Percentiles rank a stretch among this genome's conserved stretches.
phyloP scores from a whole-genome alignment of 2,888 invertebrate genomes.

The Caradrina clavipalpis region DNA sequence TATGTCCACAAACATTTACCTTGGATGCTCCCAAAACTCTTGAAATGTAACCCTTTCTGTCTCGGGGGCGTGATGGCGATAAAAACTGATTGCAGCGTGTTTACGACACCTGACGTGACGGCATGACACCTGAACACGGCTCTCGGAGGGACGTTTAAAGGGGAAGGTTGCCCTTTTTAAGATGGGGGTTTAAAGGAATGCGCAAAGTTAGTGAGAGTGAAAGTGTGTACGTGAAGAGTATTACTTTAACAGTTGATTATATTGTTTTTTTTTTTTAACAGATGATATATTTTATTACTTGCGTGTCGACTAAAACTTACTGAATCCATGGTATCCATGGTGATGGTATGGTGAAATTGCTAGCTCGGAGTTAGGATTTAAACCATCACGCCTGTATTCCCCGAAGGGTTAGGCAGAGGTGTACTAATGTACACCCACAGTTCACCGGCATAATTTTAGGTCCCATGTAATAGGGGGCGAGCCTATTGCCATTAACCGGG shows the following conservation, averaged over 20 bases:
- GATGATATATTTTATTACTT: too few relatives aligned
- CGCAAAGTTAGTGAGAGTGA: slow-evolving; percentile 9
- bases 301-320: too few relatives aligned
- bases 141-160: slow-evolving; percentile 60
- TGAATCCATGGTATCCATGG: too few relatives aligned
- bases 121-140: slow-evolving; percentile 70
- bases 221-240: slow-evolving; percentile 8
- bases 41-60: slow-evolving; percentile 50
- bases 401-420: too few relatives aligned
- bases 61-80: slow-evolving; percentile 70
- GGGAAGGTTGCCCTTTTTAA: slow-evolving; percentile 50
- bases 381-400: too few relatives aligned
- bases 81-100: slow-evolving; percentile 74
- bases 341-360: too few relatives aligned
- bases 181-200: slow-evolving; percentile 15
- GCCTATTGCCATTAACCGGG: too few relatives aligned
- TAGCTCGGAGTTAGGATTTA: too few relatives aligned
- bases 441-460: too few relatives aligned
- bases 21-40: slow-evolving; percentile 32
- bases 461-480: too few relatives aligned
- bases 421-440: too few relatives aligned
- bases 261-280: too few relatives aligned
- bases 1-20: slow-evolving; percentile 53
- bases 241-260: background rate
- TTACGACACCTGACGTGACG: slow-evolving; percentile 72